A percentile compares a stretch with the other conserved stretches of the same genome.
Conservation (phyloP, 1,140 invertebrate genomes). For the Nephila pilipes region DNA sequence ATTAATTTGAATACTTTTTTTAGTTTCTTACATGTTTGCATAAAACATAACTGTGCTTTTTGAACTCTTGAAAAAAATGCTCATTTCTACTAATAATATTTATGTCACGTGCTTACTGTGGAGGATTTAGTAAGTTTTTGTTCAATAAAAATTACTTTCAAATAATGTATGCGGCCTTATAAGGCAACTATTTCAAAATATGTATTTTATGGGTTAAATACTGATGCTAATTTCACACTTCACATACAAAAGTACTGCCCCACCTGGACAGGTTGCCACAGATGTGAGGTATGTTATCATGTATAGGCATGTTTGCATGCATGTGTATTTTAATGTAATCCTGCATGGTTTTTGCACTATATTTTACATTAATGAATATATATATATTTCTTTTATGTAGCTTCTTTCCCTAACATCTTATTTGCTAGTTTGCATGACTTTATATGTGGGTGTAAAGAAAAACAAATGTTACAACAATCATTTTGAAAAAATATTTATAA, state of each 20-base stretch:
- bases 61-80: not conserved
- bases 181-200: slow-evolving; percentile 65
- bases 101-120: slow-evolving; percentile 45
- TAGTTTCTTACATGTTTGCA: too few relatives aligned
- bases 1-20: too few relatives aligned
- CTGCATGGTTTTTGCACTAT: slow-evolving; percentile 52
- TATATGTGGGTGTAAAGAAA: not conserved
- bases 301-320: slow-evolving; percentile 68
- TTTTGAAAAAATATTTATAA: too few relatives aligned
- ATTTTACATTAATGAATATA: not conserved
- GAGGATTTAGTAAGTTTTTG: slow-evolving; percentile 64
- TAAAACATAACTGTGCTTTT: too few relatives aligned
- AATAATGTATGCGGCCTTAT: slow-evolving; percentile 40
- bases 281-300: slow-evolving; percentile 78
- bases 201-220: slow-evolving; percentile 72
- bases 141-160: slow-evolving; percentile 29
- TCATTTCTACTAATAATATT: not conserved
- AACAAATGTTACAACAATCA: too few relatives aligned
- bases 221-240: slow-evolving; percentile 76
- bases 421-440: slow-evolving; percentile 11
- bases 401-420: not conserved
- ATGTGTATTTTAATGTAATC: slow-evolving; percentile 14
- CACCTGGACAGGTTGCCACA: slow-evolving; percentile 79
- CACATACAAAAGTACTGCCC: slow-evolving; percentile 78
- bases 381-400: not conserved